phyloP scores from a whole-genome alignment of 2,797 vertebrate species.

The Notoglanidium macrostoma region DNA sequence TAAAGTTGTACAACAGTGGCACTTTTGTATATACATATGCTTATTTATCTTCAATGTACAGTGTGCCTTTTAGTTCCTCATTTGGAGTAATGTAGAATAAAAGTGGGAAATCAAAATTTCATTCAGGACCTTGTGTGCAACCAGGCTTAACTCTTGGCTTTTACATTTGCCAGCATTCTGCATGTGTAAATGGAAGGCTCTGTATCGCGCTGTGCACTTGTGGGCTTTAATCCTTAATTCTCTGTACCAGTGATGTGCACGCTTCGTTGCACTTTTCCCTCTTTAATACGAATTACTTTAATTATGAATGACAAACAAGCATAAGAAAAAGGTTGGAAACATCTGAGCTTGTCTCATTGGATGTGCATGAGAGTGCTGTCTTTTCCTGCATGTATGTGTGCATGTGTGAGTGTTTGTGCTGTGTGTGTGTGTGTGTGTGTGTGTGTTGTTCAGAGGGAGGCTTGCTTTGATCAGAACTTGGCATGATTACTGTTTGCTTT shows the following conservation, averaged over 20 bases:
- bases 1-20: not conserved
- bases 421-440: slow-evolving; percentile 34
- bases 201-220: slow-evolving; percentile 9
- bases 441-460: slow-evolving; percentile 15
- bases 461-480: slow-evolving; percentile 58
- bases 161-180: slow-evolving; percentile 14
- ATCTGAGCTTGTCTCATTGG: slow-evolving; percentile 54
- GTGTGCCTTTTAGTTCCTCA: not conserved
- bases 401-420: not conserved
- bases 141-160: slow-evolving; percentile 16
- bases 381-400: not conserved
- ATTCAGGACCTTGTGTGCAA: slow-evolving; percentile 23
- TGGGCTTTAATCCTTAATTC: slow-evolving; percentile 52
- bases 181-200: slow-evolving; percentile 32
- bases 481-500: slow-evolving; percentile 51
- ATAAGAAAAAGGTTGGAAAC: slow-evolving; percentile 60
- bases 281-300: slow-evolving; percentile 61
- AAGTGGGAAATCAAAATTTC: slow-evolving; percentile 7
- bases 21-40: not conserved
- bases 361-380: slow-evolving; percentile 35
- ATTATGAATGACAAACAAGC: slow-evolving; percentile 65
- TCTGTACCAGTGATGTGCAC: slow-evolving; percentile 39
- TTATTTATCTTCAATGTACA: not conserved
- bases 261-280: slow-evolving; percentile 41
- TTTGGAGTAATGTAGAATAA: slow-evolving; percentile 30